Base-by-base conservation (phyloP, 2,113 vertebrate species). In the Ginglymostoma cirratum region DNA sequence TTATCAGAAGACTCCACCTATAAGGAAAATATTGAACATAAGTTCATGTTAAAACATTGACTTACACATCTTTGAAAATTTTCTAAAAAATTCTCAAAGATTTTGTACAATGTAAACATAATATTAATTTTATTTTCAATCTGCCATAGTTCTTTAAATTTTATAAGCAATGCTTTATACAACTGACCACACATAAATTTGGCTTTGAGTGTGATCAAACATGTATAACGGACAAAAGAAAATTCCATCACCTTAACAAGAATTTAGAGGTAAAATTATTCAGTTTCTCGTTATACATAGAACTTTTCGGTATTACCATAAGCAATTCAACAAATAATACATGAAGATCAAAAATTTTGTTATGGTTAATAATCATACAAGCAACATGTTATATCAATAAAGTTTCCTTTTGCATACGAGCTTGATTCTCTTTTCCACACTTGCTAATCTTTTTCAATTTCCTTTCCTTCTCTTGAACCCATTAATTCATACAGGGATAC, bases 101-200 rank as follows among this genome's bases (percentile, higher is more conserved):
- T 27, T 72, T 69, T 72, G 66, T 15, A 72, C 23, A 95, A 95
- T 30, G 45, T 24, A 69, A 72, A 45, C 66, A 72, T 95, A 12
- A 52, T 34, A 72, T 95, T 72, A 45, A 72, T 52, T 95, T 95
- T 95, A 52, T 3, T 48, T 95, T 92, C 61, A 61, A 90, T 30
- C n/a, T 90, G 65, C 5, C 89, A 66, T 2, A 34, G 89, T 95
- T 95, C 94, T 72, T 95, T 76, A 95, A 45, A 69, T 95, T 95
- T 52, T 52, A 76, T 72, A 95, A 48, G 12, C 42, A 95, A 52
- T 69, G 34, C 14, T 42, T 72, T 72, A 61, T 95, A 23, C 45
- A 95, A 52, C 27, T n/a, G 15, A 48, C 27, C 27, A 34, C 69
- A 67, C 52, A 8, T 72, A 69, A 94, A 2, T 94, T 94, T 92